Conservation (phyloP, 2,113 vertebrate genomes). For the Microtus montanus region DNA sequence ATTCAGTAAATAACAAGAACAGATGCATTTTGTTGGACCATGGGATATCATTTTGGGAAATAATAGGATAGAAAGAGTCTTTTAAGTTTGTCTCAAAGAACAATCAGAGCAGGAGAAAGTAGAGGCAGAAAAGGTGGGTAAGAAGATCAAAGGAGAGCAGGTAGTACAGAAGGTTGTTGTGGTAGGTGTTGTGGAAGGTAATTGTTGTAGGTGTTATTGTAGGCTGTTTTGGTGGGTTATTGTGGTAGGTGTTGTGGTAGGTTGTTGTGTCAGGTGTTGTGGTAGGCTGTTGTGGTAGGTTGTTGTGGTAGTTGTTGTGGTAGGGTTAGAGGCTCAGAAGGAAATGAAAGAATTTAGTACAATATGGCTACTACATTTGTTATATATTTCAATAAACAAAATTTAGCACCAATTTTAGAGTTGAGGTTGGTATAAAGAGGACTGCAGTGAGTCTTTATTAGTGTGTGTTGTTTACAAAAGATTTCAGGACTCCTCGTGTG, state of each 20-base stretch:
- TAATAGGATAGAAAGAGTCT: not conserved
- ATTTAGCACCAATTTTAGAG: not conserved
- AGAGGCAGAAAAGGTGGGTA: not conserved
- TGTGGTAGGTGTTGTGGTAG: not conserved
- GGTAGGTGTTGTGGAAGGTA: too few relatives aligned
- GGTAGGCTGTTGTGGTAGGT: not conserved
- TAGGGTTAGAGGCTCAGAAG: not conserved
- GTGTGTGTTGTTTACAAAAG: not conserved
- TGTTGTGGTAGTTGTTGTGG: too few relatives aligned
- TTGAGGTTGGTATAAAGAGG: constrained; percentile 26
- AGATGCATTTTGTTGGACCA: not conserved
- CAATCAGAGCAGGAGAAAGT: constrained; percentile 3
- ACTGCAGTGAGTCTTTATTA: not conserved
- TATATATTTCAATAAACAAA: not conserved
- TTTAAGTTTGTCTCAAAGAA: not conserved
- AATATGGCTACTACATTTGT: not conserved
- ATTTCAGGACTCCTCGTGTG: not conserved
- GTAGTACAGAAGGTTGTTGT: not conserved
- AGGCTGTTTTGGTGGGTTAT: not conserved
- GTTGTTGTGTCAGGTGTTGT: not conserved
- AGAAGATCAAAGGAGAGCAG: not conserved
- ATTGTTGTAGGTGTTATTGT: not conserved
- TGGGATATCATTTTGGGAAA: not conserved
- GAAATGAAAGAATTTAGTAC: constrained; percentile 34
- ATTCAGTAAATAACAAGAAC: constrained; percentile 1